Base-by-base conservation (phyloP, 2,888 invertebrate species). In the Nowickia ferox region DNA sequence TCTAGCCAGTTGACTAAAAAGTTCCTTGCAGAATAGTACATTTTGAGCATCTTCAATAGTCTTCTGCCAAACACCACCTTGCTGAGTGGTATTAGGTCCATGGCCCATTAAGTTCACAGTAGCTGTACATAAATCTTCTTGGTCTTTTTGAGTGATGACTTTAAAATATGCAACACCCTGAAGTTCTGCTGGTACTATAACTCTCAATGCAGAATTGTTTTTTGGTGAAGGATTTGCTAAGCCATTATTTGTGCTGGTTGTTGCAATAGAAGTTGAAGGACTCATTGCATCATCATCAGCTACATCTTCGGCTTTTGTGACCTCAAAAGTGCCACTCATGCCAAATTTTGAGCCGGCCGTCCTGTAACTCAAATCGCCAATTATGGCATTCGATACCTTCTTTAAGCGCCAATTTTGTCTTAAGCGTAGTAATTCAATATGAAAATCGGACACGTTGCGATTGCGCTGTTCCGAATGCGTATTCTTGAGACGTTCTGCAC, bases 31-130 rank as follows among this genome's bases (percentile, higher is more conserved):
- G 93, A 98, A 99, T 22, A 99, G 94, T 40, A 99, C 98, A 92
- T 99, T 99, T 91, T 99, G 99, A 0, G 98, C 98, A 0, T 97
- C 97, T 91, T 99, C 98, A n/a, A 99, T 93, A 89, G 98, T 98
- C 90, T 97, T 97, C 89, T 98, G 98, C 99, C 99, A 99, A 90
- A 97, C 94, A 0, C 95, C 95, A 9, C 89, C 90, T 40, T 94
- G 92, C 83, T 96, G 96, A 1, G 96, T 94, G 84, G 95, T 94
- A 75, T 95, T 94, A 0, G 96, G 96, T 61, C 96, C 96, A 88
- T 96, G 94, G 1, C 96, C 96, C 15, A 96, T 94, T 0, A 97
- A 94, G 90, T 96, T 97, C 5, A 97, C 95, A 46, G 96, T 96
- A 0, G 97, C 96, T 75, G 96, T 97, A 88, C 97, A 97, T 38